Base-by-base conservation (phyloP, 2,888 invertebrate species). In the Adelphocoris suturalis region DNA sequence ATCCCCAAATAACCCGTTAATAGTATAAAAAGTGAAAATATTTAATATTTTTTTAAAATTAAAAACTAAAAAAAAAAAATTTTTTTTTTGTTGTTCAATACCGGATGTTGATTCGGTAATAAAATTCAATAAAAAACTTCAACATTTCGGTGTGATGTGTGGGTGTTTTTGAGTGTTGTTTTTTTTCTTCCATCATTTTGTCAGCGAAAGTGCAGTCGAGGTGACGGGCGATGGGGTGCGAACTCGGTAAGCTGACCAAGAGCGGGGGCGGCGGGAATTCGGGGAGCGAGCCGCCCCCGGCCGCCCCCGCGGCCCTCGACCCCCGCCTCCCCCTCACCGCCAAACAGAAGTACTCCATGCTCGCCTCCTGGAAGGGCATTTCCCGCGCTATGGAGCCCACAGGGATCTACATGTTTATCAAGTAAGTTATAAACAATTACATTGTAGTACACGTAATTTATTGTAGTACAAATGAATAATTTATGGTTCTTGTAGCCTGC, bases 281-380 rank as follows among this genome's bases (percentile, higher is more conserved):
- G 48, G 93, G 93, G 90, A 94, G 94, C 92, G 94, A 94, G 37
- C 95, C 95, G 91, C 95, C 95, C 68, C 94, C 95, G 16, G 95
- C 96, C 0, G 78, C 90, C 61, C 96, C 96, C 0, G 95, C 96
- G 5, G 95, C 95, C 48, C 95, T 95, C 52, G 97, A 98, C 93
- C 96, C 97, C 0, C 94, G 97, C 92, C 94, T 97, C 91, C 97
- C 97, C 0, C 94, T 98, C 90, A 97, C 97, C 0, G 97, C 97
- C 27, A 96, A 96, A 93, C 97, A 98, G 94, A 97, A 96, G 94
- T 98, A 97, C 94, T 96, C 95, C 92, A 97, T 98, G 95, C 95
- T 97, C 91, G 97, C 98, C 0, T 97, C 97, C 14, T 98, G 98
- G 98, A 97, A 97, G 93, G 98, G 97, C 47, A 98, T 98, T 92